These are phyloP conservation scores for Alosa alosa DNA, from an alignment of 2,113 vertebrate genomes.

Conservation along the genomic window DNA sequence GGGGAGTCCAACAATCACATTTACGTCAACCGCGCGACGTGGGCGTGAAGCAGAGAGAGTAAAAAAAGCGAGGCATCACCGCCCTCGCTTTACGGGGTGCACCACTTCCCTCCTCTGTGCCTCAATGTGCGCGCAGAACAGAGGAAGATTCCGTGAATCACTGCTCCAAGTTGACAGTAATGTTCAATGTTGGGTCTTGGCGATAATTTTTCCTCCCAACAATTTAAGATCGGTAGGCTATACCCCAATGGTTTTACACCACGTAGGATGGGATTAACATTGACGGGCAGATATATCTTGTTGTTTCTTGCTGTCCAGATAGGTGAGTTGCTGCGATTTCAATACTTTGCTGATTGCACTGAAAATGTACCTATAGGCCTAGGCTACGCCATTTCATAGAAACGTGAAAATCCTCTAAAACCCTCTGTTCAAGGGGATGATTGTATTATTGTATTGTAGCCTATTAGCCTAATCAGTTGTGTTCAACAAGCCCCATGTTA, in stretches of 20 bases:
- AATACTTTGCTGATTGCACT: background rate
- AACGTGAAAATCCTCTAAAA: background rate
- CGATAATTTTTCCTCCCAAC: conserved; percentile 79
- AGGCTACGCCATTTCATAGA: background rate
- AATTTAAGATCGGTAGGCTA: conserved; percentile 76
- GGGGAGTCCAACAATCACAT: conserved; percentile 72
- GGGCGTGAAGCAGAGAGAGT: conserved; percentile 77
- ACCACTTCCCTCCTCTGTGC: conserved; percentile 73
- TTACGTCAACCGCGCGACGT: conserved; percentile 79
- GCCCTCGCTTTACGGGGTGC: conserved; percentile 82
- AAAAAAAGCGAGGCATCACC: conserved; percentile 64
- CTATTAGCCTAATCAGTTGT: no score
- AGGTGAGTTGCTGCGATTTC: conserved; percentile 75
- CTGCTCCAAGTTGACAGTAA: conserved; percentile 80
- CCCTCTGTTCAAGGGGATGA: no score
- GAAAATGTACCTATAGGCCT: background rate
- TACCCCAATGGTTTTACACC: conserved; percentile 89
- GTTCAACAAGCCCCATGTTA: no score
- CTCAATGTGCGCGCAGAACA: conserved; percentile 66
- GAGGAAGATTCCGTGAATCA: conserved; percentile 52
- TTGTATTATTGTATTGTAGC: no score
- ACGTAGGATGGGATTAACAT: conserved; percentile 96
- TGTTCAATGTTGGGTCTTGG: conserved; percentile 78
- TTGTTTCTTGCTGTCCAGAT: conserved; percentile 90
- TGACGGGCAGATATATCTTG: conserved; percentile 89